These are phyloP conservation scores for Poecile atricapillus DNA, from an alignment of 2,113 vertebrate species.

Conservation along the genomic window DNA sequence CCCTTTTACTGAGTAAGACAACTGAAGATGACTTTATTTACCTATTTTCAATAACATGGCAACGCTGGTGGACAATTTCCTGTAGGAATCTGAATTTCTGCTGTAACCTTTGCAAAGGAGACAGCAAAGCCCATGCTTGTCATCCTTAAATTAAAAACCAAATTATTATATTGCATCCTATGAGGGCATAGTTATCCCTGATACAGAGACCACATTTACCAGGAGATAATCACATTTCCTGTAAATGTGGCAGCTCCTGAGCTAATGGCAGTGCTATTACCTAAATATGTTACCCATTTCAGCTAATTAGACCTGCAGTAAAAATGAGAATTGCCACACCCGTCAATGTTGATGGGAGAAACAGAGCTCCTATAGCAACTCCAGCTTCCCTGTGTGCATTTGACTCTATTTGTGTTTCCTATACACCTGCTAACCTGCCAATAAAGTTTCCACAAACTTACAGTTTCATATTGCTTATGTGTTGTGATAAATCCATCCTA, in stretches of 20 bases:
- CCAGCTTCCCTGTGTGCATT: neutral
- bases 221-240: neutral
- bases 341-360: neutral
- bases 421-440: neutral
- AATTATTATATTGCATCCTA: neutral
- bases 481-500: neutral
- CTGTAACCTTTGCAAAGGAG: neutral
- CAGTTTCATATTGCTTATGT: neutral
- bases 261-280: neutral
- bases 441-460: neutral
- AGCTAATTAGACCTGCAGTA: neutral
- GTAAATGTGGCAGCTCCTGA: neutral
- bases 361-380: fast-evolving
- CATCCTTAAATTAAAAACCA: neutral
- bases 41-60: neutral
- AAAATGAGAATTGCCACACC: neutral
- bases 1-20: neutral
- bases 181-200: neutral
- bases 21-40: neutral
- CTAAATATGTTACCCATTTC: neutral
- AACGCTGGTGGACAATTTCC: neutral
- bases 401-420: neutral
- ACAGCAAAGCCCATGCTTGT: neutral
- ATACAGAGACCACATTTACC: neutral
- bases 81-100: neutral